Conservation (phyloP, 2,888 invertebrate species). For the Cephus sareptanus region DNA sequence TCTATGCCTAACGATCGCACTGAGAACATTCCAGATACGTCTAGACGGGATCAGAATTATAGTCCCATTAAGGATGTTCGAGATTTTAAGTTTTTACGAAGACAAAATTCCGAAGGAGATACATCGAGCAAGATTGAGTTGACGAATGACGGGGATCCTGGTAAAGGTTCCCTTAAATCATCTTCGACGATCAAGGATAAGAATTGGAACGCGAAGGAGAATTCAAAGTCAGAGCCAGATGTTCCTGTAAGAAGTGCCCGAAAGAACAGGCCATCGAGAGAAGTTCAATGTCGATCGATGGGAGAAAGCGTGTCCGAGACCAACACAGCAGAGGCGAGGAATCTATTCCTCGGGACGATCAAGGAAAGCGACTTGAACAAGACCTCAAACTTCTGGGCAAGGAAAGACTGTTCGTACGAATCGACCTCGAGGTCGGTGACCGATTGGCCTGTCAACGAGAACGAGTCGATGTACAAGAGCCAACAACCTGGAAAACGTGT, state of each 20-base stretch:
- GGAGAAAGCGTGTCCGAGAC: slow-evolving; percentile 58
- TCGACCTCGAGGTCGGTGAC: slow-evolving; percentile 50
- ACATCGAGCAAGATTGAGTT: slow-evolving; percentile 22
- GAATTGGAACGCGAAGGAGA: slow-evolving; percentile 29
- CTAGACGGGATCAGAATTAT: slow-evolving; percentile 43
- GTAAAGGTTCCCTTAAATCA: slow-evolving; percentile 25
- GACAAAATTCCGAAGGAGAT: slow-evolving; percentile 63
- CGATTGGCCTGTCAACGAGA: slow-evolving; percentile 61
- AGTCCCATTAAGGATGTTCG: slow-evolving; percentile 39
- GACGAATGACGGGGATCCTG: slow-evolving; percentile 10
- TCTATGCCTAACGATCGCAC: slow-evolving; percentile 36
- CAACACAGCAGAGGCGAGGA: slow-evolving; percentile 46
- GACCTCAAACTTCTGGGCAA: slow-evolving; percentile 44
- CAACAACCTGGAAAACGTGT: slow-evolving; percentile 62
- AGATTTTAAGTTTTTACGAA: slow-evolving; percentile 49
- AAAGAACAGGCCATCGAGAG: slow-evolving; percentile 59
- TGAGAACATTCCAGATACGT: slow-evolving; percentile 42
- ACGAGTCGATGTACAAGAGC: slow-evolving; percentile 44
- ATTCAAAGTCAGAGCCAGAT: slow-evolving; percentile 58
- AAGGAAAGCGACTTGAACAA: slow-evolving; percentile 59
- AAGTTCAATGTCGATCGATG: slow-evolving; percentile 62
- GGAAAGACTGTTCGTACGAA: slow-evolving; percentile 44
- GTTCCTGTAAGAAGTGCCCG: slow-evolving; percentile 62
- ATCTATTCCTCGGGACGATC: slow-evolving; percentile 59
- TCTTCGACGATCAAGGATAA: slow-evolving; percentile 35